Evolutionary conservation across 2,113 vertebrate genomes (phyloP).

Genomic region (Aythya baeri): DNA sequence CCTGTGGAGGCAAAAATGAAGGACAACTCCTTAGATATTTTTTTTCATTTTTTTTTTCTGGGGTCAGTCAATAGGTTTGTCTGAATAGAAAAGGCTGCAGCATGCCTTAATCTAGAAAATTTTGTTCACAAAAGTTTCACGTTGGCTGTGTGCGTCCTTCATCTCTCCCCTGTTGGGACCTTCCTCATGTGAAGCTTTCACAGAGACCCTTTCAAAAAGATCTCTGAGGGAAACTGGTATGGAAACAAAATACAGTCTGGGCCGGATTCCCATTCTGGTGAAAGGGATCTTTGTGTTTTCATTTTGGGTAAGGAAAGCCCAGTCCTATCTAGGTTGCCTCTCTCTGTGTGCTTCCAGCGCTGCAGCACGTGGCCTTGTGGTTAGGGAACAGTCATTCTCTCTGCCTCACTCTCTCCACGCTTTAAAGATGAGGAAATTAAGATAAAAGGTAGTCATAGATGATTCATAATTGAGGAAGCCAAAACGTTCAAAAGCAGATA

Average conservation of each 20-base stretch:
- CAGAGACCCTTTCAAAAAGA: not conserved
- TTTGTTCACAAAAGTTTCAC: not conserved
- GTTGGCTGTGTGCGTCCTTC: not conserved
- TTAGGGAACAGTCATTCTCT: not conserved
- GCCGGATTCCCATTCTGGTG: not conserved
- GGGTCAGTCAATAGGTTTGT: not conserved
- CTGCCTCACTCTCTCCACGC: not conserved
- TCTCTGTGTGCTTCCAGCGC: not conserved
- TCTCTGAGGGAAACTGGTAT: not conserved
- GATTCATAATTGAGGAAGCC: slow-evolving; percentile 26
- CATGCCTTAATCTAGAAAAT: not conserved
- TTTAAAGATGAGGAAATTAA: not conserved
- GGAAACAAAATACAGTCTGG: not conserved
- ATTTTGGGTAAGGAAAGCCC: not conserved
- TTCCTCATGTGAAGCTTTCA: not conserved
- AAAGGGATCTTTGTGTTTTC: not conserved
- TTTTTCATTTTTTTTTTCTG: not conserved
- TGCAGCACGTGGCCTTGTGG: not conserved
- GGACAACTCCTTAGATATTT: not conserved
- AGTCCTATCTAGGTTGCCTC: not conserved
- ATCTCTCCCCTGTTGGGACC: not conserved
- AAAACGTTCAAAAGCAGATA: not conserved
- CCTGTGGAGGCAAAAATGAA: not conserved
- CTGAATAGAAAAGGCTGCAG: not conserved
- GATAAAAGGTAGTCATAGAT: not conserved